Evolutionary conservation across 2,113 vertebrate species (phyloP), one percentile per base, ranked within the genome.

Genomic region (Psettodes erumei): DNA sequence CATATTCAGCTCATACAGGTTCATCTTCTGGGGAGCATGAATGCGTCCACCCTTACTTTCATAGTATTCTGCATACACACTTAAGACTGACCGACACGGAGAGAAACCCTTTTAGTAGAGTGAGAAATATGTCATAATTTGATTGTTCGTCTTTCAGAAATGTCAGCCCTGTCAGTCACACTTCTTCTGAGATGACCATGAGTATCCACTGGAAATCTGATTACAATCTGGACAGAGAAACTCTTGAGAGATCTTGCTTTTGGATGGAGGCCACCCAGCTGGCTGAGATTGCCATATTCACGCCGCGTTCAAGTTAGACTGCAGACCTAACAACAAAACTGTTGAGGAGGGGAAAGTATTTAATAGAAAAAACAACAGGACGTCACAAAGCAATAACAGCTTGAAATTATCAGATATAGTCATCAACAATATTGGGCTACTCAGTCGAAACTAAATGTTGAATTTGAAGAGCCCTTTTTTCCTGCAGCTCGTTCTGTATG

Each of bases 381-480:
- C 59, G 67, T n/a, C 19, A 63, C 43, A 45, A 58, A 53, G 23
- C 37, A 70, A 35, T 21, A 19, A 66, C 77, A 79, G 40, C 6
- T 67, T 18, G 12, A 1, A 62, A 27, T 33, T 32, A 13, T 65
- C 18, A 69, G 58, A 75, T 60, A 56, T 69, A 45, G 63, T 66
- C 40, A 75, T 23, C 40, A 54, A 47, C 21, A 27, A 38, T 16
- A 33, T 67, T 23, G 48, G n/a, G 40, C 19, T n/a, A 21, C 38
- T 59, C 7, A 30, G 50, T 47, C 13, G 9, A 65, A 63, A 45
- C 13, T 32, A 62, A 72, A 56, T 32, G 3, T 18, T 63, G 5
- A 63, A 60, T 73, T 72, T 65, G 8, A 60, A 71, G 70, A 81
- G 43, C 65, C 61, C 43, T 68, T 63, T 28, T 62, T 60, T 16